These are phyloP conservation scores for Sarcophaga variegata DNA, from an alignment of 2,888 invertebrate genomes.

Conservation along the genomic window DNA sequence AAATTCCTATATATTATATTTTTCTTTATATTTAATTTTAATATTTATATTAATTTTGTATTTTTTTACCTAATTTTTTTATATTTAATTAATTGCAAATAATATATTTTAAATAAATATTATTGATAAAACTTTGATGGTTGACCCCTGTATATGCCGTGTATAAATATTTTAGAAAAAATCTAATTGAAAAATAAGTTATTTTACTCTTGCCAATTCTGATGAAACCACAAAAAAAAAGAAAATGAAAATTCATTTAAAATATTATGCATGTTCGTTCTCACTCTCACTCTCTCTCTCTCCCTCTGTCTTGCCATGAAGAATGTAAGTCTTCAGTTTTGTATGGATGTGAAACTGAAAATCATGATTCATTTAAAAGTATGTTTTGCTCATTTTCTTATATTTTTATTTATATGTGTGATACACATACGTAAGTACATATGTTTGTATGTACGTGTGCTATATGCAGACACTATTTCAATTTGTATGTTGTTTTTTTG, in stretches of 20 bases:
- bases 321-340: neutral
- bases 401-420: constrained; percentile 42
- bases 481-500: too few species aligned
- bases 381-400: constrained; percentile 39
- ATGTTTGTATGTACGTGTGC: neutral
- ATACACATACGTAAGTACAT: neutral
- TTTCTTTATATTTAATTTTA: too few species aligned
- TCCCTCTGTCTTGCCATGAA: neutral
- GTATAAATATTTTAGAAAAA: constrained; percentile 41
- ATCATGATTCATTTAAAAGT: constrained; percentile 44
- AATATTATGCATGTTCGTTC: neutral
- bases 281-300: neutral
- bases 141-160: too few species aligned
- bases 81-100: too few species aligned
- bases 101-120: too few species aligned
- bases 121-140: too few species aligned
- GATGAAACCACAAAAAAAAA: constrained; percentile 10
- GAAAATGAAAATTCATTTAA: constrained; percentile 5
- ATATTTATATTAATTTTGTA: too few species aligned
- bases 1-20: too few species aligned
- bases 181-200: constrained; percentile 67
- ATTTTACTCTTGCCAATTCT: constrained; percentile 62
- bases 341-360: neutral
- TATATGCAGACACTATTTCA: neutral
- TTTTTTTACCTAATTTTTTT: too few species aligned